Evolutionary conservation across 2,888 invertebrate species (phyloP).

Genomic region (Hydroisotoma schaefferi): DNA sequence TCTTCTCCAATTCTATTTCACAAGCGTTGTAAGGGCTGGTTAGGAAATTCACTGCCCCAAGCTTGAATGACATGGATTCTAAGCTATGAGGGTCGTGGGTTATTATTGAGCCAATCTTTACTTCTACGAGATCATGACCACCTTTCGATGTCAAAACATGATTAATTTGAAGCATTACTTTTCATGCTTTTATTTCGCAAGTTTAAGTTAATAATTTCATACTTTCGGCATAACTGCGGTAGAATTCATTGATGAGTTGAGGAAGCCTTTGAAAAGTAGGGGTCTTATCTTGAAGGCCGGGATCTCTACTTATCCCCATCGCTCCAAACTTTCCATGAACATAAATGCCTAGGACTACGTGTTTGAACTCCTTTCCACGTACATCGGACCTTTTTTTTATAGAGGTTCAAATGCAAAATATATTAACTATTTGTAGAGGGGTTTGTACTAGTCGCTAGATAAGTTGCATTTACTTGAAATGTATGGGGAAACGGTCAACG

Average conservation of each 20-base stretch:
- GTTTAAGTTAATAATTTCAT: conserved; percentile 8
- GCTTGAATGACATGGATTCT: conserved; percentile 39
- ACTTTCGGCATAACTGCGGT: conserved; percentile 38
- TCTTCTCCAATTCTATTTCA: conserved; percentile 36
- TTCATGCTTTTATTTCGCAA: neutral
- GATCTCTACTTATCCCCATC: conserved; percentile 43
- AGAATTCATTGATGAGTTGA: conserved; percentile 40
- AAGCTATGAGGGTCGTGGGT: conserved; percentile 44
- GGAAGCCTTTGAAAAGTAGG: conserved; percentile 30
- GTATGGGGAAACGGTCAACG: conserved; percentile 46
- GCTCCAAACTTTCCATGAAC: conserved; percentile 45
- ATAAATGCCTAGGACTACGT: conserved; percentile 46
- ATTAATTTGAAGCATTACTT: no score
- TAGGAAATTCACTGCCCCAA: conserved; percentile 19
- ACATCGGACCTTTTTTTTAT: conserved; percentile 43
- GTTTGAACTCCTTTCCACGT: conserved; percentile 44
- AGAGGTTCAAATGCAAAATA: neutral
- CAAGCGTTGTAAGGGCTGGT: conserved; percentile 13
- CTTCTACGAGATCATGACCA: conserved; percentile 43
- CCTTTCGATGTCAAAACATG: conserved; percentile 20
- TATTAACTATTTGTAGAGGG: neutral
- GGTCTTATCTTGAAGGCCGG: conserved; percentile 44
- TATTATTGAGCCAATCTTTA: conserved; percentile 43
- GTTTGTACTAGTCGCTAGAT: neutral
- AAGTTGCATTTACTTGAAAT: conserved; percentile 39